Percentiles rank a stretch among this genome's conserved stretches.
Conservation (phyloP, 2,797 vertebrate genomes). For the Chlorospingus flavigularis region DNA sequence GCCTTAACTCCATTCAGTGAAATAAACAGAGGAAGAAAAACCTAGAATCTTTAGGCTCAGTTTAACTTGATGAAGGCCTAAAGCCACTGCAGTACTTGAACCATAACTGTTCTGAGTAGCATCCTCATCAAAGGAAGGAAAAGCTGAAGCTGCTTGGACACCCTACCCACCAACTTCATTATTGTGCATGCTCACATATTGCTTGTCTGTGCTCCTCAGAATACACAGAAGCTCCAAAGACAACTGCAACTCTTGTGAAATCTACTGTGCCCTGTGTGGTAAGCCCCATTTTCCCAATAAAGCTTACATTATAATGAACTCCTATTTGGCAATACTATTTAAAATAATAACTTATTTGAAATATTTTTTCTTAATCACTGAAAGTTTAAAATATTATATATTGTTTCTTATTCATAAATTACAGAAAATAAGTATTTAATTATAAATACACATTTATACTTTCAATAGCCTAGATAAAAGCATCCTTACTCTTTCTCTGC, state of each 20-base stretch:
- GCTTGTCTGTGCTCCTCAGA: not conserved
- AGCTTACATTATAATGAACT: not conserved
- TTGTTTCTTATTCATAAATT: not conserved
- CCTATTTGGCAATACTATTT: not conserved
- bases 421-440: not conserved
- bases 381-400: not conserved
- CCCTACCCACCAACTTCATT: not conserved
- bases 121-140: not conserved
- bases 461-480: conserved; percentile 59
- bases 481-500: conserved; percentile 90
- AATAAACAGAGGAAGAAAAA: not conserved
- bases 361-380: not conserved
- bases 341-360: not conserved
- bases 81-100: not conserved
- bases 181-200: not conserved
- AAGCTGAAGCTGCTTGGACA: not conserved
- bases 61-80: not conserved
- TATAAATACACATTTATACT: conserved; percentile 41
- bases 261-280: not conserved
- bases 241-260: not conserved
- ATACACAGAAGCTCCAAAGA: not conserved
- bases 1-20: not conserved
- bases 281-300: not conserved
- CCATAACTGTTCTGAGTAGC: not conserved
- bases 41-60: accelerated